phyloP scores from a whole-genome alignment of 2,888 invertebrate species.

The Meteorus colon region DNA sequence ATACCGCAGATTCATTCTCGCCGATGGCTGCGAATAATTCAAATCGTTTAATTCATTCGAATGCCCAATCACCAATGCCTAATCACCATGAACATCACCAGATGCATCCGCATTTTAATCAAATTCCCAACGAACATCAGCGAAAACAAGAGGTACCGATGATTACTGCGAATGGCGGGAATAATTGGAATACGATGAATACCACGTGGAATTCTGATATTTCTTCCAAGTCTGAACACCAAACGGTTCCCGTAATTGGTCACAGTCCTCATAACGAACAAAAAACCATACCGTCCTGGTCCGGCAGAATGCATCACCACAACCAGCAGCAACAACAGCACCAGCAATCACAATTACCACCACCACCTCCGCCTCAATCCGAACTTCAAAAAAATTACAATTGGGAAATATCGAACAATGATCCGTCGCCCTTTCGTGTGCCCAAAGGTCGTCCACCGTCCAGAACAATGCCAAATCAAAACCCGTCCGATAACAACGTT shows the following conservation, averaged over 20 bases:
- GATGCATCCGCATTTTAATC: conserved; percentile 41
- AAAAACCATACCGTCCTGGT: conserved; percentile 49
- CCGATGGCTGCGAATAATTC: background rate
- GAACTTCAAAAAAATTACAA: conserved; percentile 55
- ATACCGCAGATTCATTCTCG: background rate
- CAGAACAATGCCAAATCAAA: conserved; percentile 74
- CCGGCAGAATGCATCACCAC: conserved; percentile 39
- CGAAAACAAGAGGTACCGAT: background rate
- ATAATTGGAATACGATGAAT: conserved; percentile 57
- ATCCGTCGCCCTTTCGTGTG: conserved; percentile 78
- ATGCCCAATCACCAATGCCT: conserved; percentile 31
- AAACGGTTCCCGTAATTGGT: conserved; percentile 22
- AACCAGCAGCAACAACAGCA: background rate
- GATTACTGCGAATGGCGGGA: conserved; percentile 43
- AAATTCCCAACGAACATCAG: conserved; percentile 41
- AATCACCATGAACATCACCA: conserved; percentile 44
- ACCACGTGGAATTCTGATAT: conserved; percentile 55
- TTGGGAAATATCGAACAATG: conserved; percentile 63
- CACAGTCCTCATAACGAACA: conserved; percentile 46
- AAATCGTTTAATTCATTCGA: conserved; percentile 15
- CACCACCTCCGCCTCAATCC: conserved; percentile 34
- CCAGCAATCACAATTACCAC: conserved; percentile 6
- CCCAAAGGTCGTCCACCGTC: conserved; percentile 81
- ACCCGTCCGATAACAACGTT: conserved; percentile 73
- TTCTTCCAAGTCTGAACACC: conserved; percentile 45